Evolutionary conservation across 2,113 vertebrate genomes (phyloP), one percentile per base, ranked within the genome.

Genomic region (Pomatorhinus ruficollis): DNA sequence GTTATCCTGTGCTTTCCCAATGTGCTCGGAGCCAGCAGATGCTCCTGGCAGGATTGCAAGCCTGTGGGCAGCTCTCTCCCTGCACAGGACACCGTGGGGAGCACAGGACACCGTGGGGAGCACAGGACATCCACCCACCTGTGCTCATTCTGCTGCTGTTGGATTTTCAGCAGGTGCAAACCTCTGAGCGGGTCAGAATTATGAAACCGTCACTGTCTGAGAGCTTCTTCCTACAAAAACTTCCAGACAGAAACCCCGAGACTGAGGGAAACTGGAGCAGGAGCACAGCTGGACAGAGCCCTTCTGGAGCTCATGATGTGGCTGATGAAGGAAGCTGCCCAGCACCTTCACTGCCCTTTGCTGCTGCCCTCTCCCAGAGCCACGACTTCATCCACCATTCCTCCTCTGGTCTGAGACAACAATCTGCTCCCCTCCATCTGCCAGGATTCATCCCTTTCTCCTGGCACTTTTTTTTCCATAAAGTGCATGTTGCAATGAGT

Each of bases 381-480:
- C 42, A 2, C 42, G 9, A 12, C 74, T 60, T 27, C 61, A 91
- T 8, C 7, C 37, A 22, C 42, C 19, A 5, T 9, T 39, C 59
- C 75, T 83, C 59, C 6, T 65, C 66, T 17, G 7, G 5, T 42
- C 35, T 25, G 49, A 24, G 90, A 37, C 25, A 59, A 5, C 89
- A 89, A 53, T 33, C 93, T 93, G 83, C 8, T 81, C 80, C 40
- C 35, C 42, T 83, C 86, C 83, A 84, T n/a, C 94, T 95, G 93
- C 53, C 80, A 78, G 31, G 11, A 37, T 40, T 65, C 57, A 16
- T 37, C 54, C 69, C 52, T 72, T 79, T 47, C 54, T 89, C 25
- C 50, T 37, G 69, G 31, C 45, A 54, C 13, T 3, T 40, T 77
- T 82, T 77, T n/a, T 74, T 31, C 79, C 75, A 39, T 5, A 10